phyloP scores from a whole-genome alignment of 2,797 vertebrate species.

The Aldrovandia affinis region DNA sequence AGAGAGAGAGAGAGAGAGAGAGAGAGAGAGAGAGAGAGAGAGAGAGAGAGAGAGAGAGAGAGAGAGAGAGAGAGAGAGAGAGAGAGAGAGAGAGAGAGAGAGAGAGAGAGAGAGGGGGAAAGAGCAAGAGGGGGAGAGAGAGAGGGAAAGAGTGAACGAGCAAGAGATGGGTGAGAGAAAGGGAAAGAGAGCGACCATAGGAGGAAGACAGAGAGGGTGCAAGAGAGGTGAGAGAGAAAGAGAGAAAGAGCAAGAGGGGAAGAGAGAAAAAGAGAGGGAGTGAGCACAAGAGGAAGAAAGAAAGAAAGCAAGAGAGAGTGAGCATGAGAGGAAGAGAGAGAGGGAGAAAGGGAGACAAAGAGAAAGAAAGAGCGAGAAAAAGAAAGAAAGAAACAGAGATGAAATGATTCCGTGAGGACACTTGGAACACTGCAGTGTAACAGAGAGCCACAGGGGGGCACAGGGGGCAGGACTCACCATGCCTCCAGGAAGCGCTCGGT shows the following conservation, averaged over 20 bases:
- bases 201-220: neutral
- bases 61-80: too few species aligned
- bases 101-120: neutral
- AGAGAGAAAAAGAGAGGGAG: too few species aligned
- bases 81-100: neutral
- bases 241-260: too few species aligned
- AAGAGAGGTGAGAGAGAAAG: too few species aligned
- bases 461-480: conserved; percentile 71
- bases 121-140: neutral
- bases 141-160: neutral
- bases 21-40: neutral
- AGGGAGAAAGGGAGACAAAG: too few species aligned
- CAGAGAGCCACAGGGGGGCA: neutral
- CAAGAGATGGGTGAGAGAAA: conserved; percentile 32
- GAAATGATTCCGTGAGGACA: neutral
- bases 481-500: conserved; percentile 87
- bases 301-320: too few species aligned
- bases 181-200: conserved; percentile 17
- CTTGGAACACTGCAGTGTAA: neutral
- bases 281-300: too few species aligned
- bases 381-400: neutral
- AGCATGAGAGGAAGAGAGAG: too few species aligned
- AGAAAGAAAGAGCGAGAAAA: too few species aligned
- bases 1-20: neutral
- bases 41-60: too few species aligned